Conservation (phyloP, 2,888 invertebrate genomes). For the Alcis repandata region DNA sequence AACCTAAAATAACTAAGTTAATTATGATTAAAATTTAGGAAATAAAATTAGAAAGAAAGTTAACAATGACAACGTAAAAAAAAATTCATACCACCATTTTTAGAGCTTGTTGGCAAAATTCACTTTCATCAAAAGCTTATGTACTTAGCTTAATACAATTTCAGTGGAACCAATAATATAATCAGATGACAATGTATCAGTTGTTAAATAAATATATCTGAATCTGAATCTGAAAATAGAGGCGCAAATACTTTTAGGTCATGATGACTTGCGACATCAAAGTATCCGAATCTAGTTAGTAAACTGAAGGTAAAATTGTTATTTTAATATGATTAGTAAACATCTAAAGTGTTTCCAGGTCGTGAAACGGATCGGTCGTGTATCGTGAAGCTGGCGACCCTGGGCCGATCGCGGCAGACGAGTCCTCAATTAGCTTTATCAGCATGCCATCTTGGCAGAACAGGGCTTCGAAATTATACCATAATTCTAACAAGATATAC, state of each 20-base stretch:
- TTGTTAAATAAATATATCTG: too few species aligned
- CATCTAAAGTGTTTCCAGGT: constrained; percentile 52
- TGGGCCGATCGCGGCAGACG: constrained; percentile 68
- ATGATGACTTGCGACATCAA: neutral
- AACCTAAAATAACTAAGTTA: too few species aligned
- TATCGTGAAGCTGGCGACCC: constrained; percentile 69
- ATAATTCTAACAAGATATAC: constrained; percentile 6
- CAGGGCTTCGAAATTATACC: constrained; percentile 42
- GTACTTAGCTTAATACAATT: neutral
- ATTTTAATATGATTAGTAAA: constrained; percentile 31
- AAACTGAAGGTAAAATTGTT: constrained; percentile 16
- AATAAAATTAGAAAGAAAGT: too few species aligned
- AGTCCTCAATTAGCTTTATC: constrained; percentile 61
- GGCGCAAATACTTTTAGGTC: neutral
- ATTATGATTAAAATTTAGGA: too few species aligned
- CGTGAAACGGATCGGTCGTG: constrained; percentile 58
- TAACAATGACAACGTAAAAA: too few species aligned
- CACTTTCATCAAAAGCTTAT: neutral
- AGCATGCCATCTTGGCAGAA: constrained; percentile 45
- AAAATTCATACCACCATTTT: too few species aligned
- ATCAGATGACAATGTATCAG: too few species aligned
- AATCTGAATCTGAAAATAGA: too few species aligned
- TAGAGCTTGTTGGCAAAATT: neutral
- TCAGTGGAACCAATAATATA: neutral
- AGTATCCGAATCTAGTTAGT: neutral